Evolutionary conservation across 2,888 invertebrate genomes (phyloP), one percentile per base, ranked within the genome.

Genomic region (Cremastinae sp.): DNA sequence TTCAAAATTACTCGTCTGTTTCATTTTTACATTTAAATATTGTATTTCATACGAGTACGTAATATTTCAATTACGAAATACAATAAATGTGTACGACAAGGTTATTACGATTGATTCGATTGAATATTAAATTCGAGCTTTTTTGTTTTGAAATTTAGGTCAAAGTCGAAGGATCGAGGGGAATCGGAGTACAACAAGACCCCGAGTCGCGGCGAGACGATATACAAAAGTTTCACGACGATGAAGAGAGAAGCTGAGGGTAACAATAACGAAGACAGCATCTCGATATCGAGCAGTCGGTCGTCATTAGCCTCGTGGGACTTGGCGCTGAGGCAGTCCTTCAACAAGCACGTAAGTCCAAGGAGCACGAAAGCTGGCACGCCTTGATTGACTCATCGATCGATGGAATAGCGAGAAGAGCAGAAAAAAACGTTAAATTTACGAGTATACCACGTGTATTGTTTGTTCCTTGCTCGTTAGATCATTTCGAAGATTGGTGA

Each of bases 241-340:
- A 88, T 90, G 78, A 89, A 90, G 82, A 86, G 87, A 76, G 90
- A 90, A 62, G 84, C 86, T 41, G 90, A 89, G 79, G 88, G 87
- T 69, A 88, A 87, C 78, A 88, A 87, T 70, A 88, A 88, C 78
- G 90, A 90, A 64, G 91, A 91, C 79, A 90, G 88, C 75, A 89
- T 90, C 81, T 91, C 91, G 75, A 90, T 92, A 81, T 92, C 92
- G 74, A 93, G 93, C 82, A 93, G 93, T 83, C 90, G 92, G 79
- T 92, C 92, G 7, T 93, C 93, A 0, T 88, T 93, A 80, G 92
- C 93, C 0, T 92, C 92, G 12, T 91, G 93, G 90, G 92, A 93
- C 87, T 87, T 92, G 78, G 91, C 92, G 38, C 85, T 92, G 70
- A 89, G 91, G 54, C 89, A 90, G 74, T 90, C 90, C 1, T 90